Evolutionary conservation across 2,888 invertebrate genomes (phyloP).

Genomic region (Leptopilina syphax): DNA sequence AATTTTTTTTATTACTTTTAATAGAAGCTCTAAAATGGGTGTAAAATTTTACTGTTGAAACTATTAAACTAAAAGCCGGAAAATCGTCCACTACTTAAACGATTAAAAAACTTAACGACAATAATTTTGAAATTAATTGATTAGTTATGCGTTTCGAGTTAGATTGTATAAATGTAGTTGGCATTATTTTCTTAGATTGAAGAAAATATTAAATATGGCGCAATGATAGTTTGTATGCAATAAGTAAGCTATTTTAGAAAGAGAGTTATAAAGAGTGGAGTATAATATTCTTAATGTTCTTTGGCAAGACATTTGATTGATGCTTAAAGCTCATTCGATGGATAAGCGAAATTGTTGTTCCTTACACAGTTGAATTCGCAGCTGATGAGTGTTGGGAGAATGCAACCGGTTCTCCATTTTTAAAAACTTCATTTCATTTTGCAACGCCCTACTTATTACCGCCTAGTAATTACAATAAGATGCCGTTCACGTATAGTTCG

Average conservation of each 20-base stretch:
- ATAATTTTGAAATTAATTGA: slow-evolving; percentile 13
- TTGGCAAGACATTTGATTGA: slow-evolving; percentile 22
- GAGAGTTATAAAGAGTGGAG: background rate
- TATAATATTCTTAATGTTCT: slow-evolving; percentile 32
- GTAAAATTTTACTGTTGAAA: slow-evolving; percentile 29
- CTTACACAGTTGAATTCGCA: slow-evolving; percentile 29
- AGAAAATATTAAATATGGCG: background rate
- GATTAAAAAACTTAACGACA: slow-evolving; percentile 2
- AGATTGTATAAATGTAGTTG: background rate
- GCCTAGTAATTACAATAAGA: slow-evolving; percentile 23
- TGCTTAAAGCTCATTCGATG: slow-evolving; percentile 33
- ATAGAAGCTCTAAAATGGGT: slow-evolving; percentile 5
- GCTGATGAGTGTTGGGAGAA: slow-evolving; percentile 34
- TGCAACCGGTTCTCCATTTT: slow-evolving; percentile 36
- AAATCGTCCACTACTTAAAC: background rate
- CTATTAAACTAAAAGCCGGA: slow-evolving; percentile 8
- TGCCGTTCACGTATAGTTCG: slow-evolving; percentile 8
- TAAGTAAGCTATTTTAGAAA: slow-evolving; percentile 12
- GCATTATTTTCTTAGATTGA: slow-evolving; percentile 8
- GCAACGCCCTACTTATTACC: slow-evolving; percentile 36
- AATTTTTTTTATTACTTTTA: slow-evolving; percentile 11
- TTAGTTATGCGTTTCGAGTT: background rate
- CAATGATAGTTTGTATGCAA: background rate
- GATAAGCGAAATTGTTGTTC: slow-evolving; percentile 30
- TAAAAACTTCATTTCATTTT: slow-evolving; percentile 34